phyloP scores from a whole-genome alignment of 37 sponge, comb jelly and placozoan species.

The Dysidea cf. avara region DNA sequence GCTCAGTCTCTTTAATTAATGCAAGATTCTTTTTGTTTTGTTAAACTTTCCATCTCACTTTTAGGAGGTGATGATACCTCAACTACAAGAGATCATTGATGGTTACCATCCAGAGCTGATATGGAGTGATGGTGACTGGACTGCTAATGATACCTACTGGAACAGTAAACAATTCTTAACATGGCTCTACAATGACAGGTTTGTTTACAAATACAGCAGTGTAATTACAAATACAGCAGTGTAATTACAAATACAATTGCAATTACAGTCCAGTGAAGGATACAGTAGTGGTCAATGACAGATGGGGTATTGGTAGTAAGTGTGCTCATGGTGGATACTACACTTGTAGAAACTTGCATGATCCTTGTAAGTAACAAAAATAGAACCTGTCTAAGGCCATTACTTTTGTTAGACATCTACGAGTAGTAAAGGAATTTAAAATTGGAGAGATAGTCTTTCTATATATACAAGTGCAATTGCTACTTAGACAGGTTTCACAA shows the following conservation, averaged over 20 bases:
- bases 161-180: constrained; percentile 62
- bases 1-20: too few relatives aligned
- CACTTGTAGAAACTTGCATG: constrained; percentile 2
- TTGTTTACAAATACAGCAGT: constrained; percentile 64
- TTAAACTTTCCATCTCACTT: too few relatives aligned
- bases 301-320: background rate
- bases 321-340: constrained; percentile 1
- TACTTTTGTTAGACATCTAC: too few relatives aligned
- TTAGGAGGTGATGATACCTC: constrained; percentile 51
- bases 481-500: background rate
- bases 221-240: too few relatives aligned
- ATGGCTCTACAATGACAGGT: constrained; percentile 84
- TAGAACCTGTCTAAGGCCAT: too few relatives aligned
- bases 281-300: background rate
- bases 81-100: constrained; percentile 68
- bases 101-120: constrained; percentile 60
- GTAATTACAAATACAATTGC: too few relatives aligned
- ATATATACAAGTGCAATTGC: background rate
- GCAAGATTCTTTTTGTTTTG: too few relatives aligned
- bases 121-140: constrained; percentile 78
- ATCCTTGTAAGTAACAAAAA: constrained; percentile 62
- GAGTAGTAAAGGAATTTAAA: too few relatives aligned
- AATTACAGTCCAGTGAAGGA: too few relatives aligned
- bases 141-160: constrained; percentile 74
- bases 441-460: background rate